These are phyloP conservation scores for Linhomoeus sp. DNA, from an alignment of 2,888 invertebrate species.

Conservation along the genomic window DNA sequence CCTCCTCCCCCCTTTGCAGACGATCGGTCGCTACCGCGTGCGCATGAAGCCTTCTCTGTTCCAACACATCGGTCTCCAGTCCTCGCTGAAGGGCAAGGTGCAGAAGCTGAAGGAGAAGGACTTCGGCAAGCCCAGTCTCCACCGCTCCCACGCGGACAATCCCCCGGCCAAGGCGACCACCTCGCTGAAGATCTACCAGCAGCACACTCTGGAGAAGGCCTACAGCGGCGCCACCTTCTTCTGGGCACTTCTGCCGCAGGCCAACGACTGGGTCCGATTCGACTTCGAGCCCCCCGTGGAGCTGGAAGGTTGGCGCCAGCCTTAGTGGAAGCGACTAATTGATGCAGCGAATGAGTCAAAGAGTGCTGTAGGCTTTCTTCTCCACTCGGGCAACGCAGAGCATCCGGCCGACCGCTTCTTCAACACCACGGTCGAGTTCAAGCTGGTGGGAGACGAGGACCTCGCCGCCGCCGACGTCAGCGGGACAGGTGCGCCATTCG, in stretches of 20 bases:
- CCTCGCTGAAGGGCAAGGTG: conserved; percentile 82
- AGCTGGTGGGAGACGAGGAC: not conserved
- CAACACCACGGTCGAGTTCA: conserved; percentile 55
- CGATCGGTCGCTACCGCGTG: conserved; percentile 18
- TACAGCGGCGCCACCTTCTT: conserved; percentile 71
- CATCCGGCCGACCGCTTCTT: conserved; percentile 70
- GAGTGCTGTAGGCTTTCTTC: conserved; percentile 14
- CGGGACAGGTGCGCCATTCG: conserved; percentile 9
- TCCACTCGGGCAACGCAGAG: conserved; percentile 59
- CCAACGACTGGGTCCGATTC: conserved; percentile 58
- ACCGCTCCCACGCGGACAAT: conserved; percentile 44
- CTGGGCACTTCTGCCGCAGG: conserved; percentile 68
- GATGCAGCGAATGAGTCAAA: too few species aligned
- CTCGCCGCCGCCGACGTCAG: conserved; percentile 5
- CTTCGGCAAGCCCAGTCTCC: conserved; percentile 18
- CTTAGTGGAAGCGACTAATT: too few species aligned
- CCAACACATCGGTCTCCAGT: conserved; percentile 82
- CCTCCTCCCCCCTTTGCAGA: too few species aligned
- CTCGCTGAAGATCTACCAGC: conserved; percentile 55
- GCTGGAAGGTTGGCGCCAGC: too few species aligned
- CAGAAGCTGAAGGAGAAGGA: conserved; percentile 63
- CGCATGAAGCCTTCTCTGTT: conserved; percentile 71
- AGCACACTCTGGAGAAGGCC: conserved; percentile 54
- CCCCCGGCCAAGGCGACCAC: conserved; percentile 48
- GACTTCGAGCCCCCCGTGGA: conserved; percentile 52